Percentiles rank a stretch among this genome's conserved stretches.
Conservation (phyloP, 2,797 vertebrate genomes). For the Chaetophractus vellerosus region DNA sequence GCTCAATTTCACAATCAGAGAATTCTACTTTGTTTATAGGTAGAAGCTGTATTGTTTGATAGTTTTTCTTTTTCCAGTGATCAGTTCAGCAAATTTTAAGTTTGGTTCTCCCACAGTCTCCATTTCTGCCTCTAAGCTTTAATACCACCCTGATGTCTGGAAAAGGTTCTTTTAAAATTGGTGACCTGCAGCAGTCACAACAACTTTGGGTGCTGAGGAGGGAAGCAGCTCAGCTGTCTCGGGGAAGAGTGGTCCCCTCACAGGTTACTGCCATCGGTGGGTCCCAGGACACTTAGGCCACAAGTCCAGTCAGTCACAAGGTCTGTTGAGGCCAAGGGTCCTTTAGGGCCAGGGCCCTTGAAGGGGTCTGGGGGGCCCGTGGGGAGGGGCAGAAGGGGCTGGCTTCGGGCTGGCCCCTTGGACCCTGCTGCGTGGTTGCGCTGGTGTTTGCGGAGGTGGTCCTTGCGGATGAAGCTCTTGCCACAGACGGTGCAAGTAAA, state of each 20-base stretch:
- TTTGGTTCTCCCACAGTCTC: conserved; percentile 23
- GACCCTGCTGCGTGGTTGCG: conserved; percentile 89
- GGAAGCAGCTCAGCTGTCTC: not conserved
- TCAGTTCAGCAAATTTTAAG: conserved; percentile 31
- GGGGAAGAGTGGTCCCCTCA: conserved; percentile 17
- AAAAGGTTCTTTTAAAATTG: not conserved
- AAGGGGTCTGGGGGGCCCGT: conserved; percentile 73
- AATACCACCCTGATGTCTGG: not conserved
- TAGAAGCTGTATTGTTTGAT: not conserved
- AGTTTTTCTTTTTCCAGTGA: conserved; percentile 42
- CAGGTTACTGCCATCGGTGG: conserved; percentile 77
- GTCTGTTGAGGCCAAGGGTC: conserved; percentile 81
- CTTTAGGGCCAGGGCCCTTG: conserved; percentile 81
- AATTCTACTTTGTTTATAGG: conserved; percentile 58
- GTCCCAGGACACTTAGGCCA: conserved; percentile 81
- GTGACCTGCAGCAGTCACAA: not conserved
- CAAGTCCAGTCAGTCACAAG: conserved; percentile 85
- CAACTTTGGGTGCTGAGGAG: not conserved
- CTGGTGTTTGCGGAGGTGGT: conserved; percentile 92
- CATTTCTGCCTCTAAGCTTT: not conserved
- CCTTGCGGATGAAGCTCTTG: conserved; percentile 92
- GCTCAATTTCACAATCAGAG: conserved; percentile 70
- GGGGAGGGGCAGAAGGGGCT: conserved; percentile 71
- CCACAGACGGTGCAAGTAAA: conserved; percentile 91
- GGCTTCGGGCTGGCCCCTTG: conserved; percentile 76